Evolutionary conservation across 2,113 vertebrate species (phyloP), one percentile per base, ranked within the genome.

Genomic region (Lophura nycthemera): DNA sequence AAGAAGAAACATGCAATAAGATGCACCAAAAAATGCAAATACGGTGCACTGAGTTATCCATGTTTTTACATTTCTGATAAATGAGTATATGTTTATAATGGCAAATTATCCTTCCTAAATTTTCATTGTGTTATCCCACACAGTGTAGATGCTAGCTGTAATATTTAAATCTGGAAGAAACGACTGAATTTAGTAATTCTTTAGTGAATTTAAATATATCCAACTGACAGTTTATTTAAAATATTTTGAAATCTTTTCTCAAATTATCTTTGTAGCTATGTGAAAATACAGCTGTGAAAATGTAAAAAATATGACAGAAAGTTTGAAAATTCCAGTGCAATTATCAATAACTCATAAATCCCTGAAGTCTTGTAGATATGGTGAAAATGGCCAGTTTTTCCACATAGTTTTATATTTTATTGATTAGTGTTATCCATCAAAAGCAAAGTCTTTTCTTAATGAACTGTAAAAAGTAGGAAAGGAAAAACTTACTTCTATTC

Each of bases 401-500:
- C 20, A 38, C 48, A 15, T 0, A 19, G 19, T 64, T 74, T 63
- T 56, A 36, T 13, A 34, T 1, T 34, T 24, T 34, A 64, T 10
- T 43, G 36, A 27, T 11, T 50, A 67, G 27, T 25, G 4, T 38
- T 65, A 79, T 61, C 70, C 40, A 80, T 34, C 70, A 65, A 66
- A 15, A 40, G 12, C 1, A 18, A 69, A 43, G 8, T 27, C 1
- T 82, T 78, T 84, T 54, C 6, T 47, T 36, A 83, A 13, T 69
- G 25, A 85, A 69, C 11, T 67, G 10, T 47, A 66, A 86, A 70
- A 92, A n/a, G 20, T 12, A 77, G n/a, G 22, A 84, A 64, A 3
- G 43, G 2, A 16, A 83, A 87, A 90, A 91, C 95, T 96, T 97
- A 99, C 99, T 98, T 98, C 93, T 96, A 24, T 95, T 95, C 54